Percentiles rank a stretch among this genome's conserved stretches.
Evolutionary conservation across 2,888 invertebrate species (phyloP).

Genomic region (Conchocele bisecta): DNA sequence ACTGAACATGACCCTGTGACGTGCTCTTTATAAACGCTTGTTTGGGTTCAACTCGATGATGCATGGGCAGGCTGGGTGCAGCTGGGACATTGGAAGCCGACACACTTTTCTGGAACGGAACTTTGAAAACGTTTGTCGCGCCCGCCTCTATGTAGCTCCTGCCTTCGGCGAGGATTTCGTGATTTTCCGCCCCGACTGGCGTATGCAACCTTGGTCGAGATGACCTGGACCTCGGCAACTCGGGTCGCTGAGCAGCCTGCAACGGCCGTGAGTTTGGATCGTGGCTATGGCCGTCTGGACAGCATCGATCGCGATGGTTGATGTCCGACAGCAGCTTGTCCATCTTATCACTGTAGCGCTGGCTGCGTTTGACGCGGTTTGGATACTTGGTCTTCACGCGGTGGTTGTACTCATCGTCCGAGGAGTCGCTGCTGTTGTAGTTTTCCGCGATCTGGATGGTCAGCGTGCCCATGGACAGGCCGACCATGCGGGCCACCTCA

Average conservation of each 20-base stretch:
- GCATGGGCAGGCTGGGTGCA: conserved; percentile 39
- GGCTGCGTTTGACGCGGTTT: conserved; percentile 58
- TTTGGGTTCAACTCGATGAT: conserved; percentile 60
- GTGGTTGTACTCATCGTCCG: conserved; percentile 86
- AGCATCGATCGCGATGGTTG: conserved; percentile 60
- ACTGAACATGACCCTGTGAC: conserved; percentile 51
- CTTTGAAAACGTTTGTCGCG: conserved; percentile 53
- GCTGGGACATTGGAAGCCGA: conserved; percentile 52
- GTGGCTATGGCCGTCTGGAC: conserved; percentile 57
- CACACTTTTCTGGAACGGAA: conserved; percentile 53
- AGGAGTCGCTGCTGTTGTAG: conserved; percentile 91
- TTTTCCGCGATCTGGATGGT: conserved; percentile 83
- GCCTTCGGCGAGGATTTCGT: conserved; percentile 49
- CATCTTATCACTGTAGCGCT: conserved; percentile 52
- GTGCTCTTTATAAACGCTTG: conserved; percentile 67
- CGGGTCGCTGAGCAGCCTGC: conserved; percentile 32
- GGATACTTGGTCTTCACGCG: conserved; percentile 81
- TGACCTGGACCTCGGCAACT: conserved; percentile 44
- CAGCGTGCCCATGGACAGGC: conserved; percentile 89
- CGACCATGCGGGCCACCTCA: conserved; percentile 95
- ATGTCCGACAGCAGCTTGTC: conserved; percentile 62
- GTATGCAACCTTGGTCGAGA: conserved; percentile 60
- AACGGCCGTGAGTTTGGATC: conserved; percentile 60
- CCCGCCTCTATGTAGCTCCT: conserved; percentile 59
- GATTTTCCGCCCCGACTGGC: conserved; percentile 67